A percentile compares a stretch with the other conserved stretches of the same genome.
Evolutionary conservation across 2,113 vertebrate species (phyloP).

Genomic region (Amazona guildingii): DNA sequence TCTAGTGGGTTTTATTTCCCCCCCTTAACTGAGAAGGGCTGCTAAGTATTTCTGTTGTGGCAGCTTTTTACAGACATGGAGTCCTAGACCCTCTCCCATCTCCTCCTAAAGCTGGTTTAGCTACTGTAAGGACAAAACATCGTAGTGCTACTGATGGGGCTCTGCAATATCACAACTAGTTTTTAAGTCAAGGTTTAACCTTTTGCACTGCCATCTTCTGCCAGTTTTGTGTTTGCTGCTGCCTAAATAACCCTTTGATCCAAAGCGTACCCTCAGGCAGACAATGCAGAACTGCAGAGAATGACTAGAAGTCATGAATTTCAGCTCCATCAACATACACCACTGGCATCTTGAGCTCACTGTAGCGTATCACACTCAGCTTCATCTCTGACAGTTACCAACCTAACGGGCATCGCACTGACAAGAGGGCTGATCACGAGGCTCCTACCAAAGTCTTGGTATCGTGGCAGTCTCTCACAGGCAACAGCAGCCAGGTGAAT

Average conservation of each 20-base stretch:
- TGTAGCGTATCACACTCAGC: background rate
- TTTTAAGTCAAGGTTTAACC: background rate
- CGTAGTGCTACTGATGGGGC: rapidly evolving
- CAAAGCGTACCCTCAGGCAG: background rate
- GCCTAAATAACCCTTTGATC: background rate
- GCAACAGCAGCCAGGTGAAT: background rate
- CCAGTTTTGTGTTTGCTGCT: background rate
- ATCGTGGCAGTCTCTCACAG: background rate
- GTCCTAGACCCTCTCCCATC: background rate
- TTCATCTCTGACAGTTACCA: background rate
- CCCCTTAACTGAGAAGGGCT: background rate
- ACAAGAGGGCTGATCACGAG: rapidly evolving
- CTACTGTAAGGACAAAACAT: background rate
- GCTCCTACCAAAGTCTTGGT: background rate
- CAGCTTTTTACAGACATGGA: background rate
- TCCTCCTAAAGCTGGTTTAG: background rate
- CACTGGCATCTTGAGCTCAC: background rate
- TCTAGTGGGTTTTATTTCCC: background rate
- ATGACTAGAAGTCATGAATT: background rate
- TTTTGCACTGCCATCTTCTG: background rate
- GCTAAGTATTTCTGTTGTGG: background rate
- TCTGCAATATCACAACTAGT: background rate
- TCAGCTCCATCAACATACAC: background rate
- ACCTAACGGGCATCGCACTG: rapidly evolving
- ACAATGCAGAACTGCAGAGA: background rate